phyloP scores from a whole-genome alignment of 30 jellyfish, hydroid and myxozoan species.

The Aurelia coerulea region DNA sequence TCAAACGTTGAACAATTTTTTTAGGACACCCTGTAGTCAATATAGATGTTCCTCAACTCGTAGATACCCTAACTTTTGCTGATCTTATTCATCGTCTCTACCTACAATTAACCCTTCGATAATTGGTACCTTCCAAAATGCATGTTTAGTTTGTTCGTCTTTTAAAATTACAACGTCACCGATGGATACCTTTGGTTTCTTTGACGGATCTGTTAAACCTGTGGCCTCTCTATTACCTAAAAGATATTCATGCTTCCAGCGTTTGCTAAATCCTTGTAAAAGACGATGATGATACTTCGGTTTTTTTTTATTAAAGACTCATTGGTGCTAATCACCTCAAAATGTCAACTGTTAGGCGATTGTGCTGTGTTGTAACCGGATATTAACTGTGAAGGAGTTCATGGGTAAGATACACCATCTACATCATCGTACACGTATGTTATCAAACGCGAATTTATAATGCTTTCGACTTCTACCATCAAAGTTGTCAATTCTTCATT shows the following conservation, averaged over 20 bases:
- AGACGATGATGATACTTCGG: slow-evolving; percentile 29
- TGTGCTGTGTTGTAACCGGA: slow-evolving; percentile 9
- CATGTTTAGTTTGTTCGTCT: slow-evolving; percentile 30
- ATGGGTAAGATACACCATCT: not conserved
- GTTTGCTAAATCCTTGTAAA: slow-evolving; percentile 11
- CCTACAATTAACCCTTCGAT: too few species aligned
- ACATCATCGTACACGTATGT: not conserved
- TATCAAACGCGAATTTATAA: too few species aligned
- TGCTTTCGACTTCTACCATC: too few species aligned
- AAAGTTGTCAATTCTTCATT: too few species aligned
- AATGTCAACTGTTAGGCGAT: slow-evolving; percentile 6
- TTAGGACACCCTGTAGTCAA: too few species aligned
- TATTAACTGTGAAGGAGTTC: slow-evolving; percentile 39
- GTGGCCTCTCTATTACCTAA: slow-evolving; percentile 11
- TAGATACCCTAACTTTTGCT: too few species aligned
- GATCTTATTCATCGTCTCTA: too few species aligned
- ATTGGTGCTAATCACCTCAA: too few species aligned
- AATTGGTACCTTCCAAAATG: slow-evolving; percentile 29
- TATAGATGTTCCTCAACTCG: too few species aligned
- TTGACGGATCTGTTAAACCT: slow-evolving; percentile 11
- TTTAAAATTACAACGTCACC: slow-evolving; percentile 32
- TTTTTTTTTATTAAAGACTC: slow-evolving; percentile 22
- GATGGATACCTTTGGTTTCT: slow-evolving; percentile 21
- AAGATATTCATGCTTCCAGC: slow-evolving; percentile 50
- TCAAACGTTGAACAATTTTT: too few species aligned